Evolutionary conservation across 2,888 invertebrate genomes (phyloP), one percentile per base, ranked within the genome.

Genomic region (Druceiella hillmani): DNA sequence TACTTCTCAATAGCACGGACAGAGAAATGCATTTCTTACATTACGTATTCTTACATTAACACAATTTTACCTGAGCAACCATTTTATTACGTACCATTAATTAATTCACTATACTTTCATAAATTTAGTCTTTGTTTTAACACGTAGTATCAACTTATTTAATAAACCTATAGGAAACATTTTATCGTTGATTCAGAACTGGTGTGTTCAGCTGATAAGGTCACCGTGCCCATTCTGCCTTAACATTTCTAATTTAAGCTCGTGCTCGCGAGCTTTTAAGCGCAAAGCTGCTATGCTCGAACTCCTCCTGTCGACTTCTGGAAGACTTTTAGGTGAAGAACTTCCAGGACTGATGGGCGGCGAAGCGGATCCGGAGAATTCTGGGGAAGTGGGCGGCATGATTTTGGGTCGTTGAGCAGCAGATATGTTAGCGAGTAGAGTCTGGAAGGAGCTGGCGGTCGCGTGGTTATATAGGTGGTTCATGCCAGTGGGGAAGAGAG

Each of bases 191-290:
- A n/a, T n/a, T n/a, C n/a, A n/a, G n/a, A n/a, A n/a, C n/a, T 10
- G 27, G 5, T 12, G 11, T 46, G 58, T 66, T 81, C 80, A 88
- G 78, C 87, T 88, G 57, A 87, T 83, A 53, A 87, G 72, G 62
- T 88, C 87, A 1, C 77, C 74, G 40, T 78, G 76, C 26, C 81
- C 82, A 56, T 85, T 80, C 54, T 88, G 87, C 36, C 89, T 75
- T 36, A 89, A 59, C 76, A 88, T 81, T 61, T 89, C 90, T 52
- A 90, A 67, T 57, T 88, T 78, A 31, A 90, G 65, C 60, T 92
- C 91, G 58, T 92, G 91, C 59, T 93, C 92, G 34, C 92, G 75
- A 1, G 93, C 93, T 50, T 91, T 91, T 52, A 90, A 75, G 48
- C 93, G 72, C 24, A 93, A 66, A 0, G 88, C 85, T 1, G 90